phyloP scores from a whole-genome alignment of 2,888 invertebrate species.

The Phorcus lineatus region DNA sequence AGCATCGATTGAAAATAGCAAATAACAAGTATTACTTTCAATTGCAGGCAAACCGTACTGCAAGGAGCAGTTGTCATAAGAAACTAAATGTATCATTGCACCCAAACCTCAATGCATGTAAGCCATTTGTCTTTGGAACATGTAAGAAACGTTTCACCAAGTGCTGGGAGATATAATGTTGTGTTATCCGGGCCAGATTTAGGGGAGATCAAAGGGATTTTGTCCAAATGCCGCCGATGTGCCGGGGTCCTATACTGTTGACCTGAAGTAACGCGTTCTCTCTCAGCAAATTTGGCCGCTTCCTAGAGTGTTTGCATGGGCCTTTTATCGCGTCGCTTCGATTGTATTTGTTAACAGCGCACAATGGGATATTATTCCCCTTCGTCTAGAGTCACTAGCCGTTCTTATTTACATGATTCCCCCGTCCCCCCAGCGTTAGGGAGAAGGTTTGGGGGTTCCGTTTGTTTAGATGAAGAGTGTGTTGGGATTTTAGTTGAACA shows the following conservation, averaged over 20 bases:
- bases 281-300: conserved; percentile 33
- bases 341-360: conserved; percentile 22
- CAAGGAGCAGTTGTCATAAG: no score
- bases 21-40: no score
- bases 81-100: no score
- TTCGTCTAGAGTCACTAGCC: conserved; percentile 17
- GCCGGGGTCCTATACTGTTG: conserved; percentile 38
- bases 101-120: no score
- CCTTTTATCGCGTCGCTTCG: conserved; percentile 22
- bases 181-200: background rate
- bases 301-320: background rate
- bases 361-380: conserved; percentile 15
- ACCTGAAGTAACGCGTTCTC: conserved; percentile 37
- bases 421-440: background rate
- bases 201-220: conserved; percentile 39
- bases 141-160: no score
- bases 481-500: conserved; percentile 8
- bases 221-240: conserved; percentile 32
- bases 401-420: background rate
- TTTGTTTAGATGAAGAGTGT: conserved; percentile 2
- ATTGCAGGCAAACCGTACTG: no score
- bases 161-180: background rate
- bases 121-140: no score
- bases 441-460: background rate
- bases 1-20: no score